phyloP scores from a whole-genome alignment of 2,113 vertebrate species.

The Phrynosoma platyrhinos region DNA sequence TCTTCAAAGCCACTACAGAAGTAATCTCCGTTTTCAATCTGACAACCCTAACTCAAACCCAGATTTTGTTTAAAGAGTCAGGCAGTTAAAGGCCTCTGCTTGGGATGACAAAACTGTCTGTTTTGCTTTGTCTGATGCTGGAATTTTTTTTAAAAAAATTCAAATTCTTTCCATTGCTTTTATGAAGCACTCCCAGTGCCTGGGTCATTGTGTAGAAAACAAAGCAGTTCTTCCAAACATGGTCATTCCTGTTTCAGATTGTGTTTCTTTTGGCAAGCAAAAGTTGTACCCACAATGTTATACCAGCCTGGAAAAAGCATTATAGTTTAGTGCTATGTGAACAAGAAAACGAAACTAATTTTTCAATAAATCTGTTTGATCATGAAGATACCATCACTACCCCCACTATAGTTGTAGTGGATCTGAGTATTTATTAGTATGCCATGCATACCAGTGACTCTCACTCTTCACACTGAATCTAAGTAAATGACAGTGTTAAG shows the following conservation, averaged over 20 bases:
- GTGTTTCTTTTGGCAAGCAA: background rate
- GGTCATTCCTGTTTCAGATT: background rate
- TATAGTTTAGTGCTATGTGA: background rate
- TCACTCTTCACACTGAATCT: background rate
- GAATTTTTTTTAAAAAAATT: too few relatives aligned
- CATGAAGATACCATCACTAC: too few relatives aligned
- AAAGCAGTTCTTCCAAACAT: background rate
- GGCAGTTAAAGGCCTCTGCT: too few relatives aligned
- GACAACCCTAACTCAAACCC: too few relatives aligned
- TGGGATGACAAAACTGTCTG: too few relatives aligned
- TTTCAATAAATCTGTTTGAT: background rate
- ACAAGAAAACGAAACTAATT: background rate
- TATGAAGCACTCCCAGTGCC: background rate
- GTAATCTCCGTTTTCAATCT: too few relatives aligned
- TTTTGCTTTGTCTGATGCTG: too few relatives aligned
- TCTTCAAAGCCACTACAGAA: too few relatives aligned
- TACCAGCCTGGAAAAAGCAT: background rate
- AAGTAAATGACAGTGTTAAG: background rate
- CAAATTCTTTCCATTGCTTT: background rate
- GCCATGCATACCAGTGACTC: background rate
- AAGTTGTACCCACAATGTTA: background rate
- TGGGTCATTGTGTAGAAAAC: background rate
- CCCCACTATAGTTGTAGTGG: background rate
- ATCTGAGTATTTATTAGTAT: constrained; percentile 13
- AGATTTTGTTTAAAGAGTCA: too few relatives aligned